Evolutionary conservation across 2,797 vertebrate genomes (phyloP).

Genomic region (Channallabes apus): DNA sequence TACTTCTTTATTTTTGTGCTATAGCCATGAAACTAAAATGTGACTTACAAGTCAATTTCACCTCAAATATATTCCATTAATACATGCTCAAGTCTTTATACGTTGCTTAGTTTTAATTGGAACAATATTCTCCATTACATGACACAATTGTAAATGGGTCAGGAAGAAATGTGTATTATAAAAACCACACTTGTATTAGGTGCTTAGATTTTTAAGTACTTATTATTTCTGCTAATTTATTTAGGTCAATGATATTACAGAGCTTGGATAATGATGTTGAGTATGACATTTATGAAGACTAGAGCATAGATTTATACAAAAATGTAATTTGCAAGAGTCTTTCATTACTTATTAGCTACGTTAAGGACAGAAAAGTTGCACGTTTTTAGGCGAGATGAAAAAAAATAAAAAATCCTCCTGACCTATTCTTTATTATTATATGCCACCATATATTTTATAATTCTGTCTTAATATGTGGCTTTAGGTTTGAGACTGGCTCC

Average conservation of each 20-base stretch:
- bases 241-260: background rate
- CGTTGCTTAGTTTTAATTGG: background rate
- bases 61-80: background rate
- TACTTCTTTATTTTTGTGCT: background rate
- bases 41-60: background rate
- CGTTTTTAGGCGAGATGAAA: too few relatives aligned
- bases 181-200: background rate
- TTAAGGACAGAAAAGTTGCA: background rate
- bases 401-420: background rate
- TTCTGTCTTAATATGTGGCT: conserved; percentile 60
- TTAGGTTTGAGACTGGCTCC: conserved; percentile 57
- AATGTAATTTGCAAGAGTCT: background rate
- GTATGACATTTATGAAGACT: background rate
- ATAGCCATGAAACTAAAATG: background rate
- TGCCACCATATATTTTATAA: background rate
- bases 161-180: too few relatives aligned
- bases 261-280: background rate
- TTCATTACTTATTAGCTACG: background rate
- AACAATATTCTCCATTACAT: background rate
- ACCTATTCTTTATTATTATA: background rate
- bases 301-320: background rate
- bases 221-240: background rate
- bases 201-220: background rate
- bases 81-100: background rate
- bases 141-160: too few relatives aligned